phyloP scores from a whole-genome alignment of 2,888 invertebrate species.

The Drosophila parthenogenetica region DNA sequence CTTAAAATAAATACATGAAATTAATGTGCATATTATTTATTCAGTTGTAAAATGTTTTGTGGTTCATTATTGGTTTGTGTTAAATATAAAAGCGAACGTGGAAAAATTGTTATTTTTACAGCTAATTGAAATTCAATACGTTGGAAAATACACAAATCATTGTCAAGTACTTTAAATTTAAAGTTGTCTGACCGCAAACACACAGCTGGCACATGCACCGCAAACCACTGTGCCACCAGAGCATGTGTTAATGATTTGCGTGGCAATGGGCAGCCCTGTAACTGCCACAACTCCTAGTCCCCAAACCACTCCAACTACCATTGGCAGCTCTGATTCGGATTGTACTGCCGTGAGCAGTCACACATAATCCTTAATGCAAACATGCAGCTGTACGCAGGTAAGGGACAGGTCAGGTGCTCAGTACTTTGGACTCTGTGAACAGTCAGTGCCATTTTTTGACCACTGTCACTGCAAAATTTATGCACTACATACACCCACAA shows the following conservation, averaged over 20 bases:
- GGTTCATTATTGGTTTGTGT: slow-evolving; percentile 74
- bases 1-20: slow-evolving; percentile 69
- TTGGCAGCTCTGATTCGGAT: slow-evolving; percentile 26
- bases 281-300: neutral
- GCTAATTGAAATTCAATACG: slow-evolving; percentile 71
- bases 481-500: slow-evolving; percentile 51
- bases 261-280: slow-evolving; percentile 5
- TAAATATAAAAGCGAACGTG: slow-evolving; percentile 30
- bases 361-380: slow-evolving; percentile 71
- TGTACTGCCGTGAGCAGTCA: slow-evolving; percentile 55
- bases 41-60: slow-evolving; percentile 78
- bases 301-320: neutral
- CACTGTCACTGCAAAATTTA: slow-evolving; percentile 62
- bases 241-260: slow-evolving; percentile 55
- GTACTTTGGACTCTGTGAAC: neutral
- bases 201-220: slow-evolving; percentile 8
- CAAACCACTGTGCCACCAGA: slow-evolving; percentile 20
- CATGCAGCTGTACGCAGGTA: slow-evolving; percentile 41
- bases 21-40: slow-evolving; percentile 78
- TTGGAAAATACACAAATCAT: slow-evolving; percentile 15
- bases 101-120: slow-evolving; percentile 48
- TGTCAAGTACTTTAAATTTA: slow-evolving; percentile 48
- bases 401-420: neutral
- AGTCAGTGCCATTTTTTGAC: slow-evolving; percentile 49
- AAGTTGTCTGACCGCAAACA: slow-evolving; percentile 54